These are phyloP conservation scores for Cherax quadricarinatus DNA, from an alignment of 1,140 invertebrate species.

Conservation along the genomic window DNA sequence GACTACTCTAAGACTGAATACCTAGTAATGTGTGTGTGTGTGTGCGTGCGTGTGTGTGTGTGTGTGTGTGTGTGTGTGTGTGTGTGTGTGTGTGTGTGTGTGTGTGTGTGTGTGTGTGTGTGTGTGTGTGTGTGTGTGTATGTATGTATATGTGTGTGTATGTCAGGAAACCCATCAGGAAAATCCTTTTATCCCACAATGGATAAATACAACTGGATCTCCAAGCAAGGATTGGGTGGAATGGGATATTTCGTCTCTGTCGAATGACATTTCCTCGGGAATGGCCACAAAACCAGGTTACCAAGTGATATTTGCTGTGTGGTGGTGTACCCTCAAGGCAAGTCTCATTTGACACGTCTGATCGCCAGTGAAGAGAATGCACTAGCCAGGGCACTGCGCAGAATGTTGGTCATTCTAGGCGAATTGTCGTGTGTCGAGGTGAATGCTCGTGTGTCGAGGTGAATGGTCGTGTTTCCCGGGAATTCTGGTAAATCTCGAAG, in stretches of 20 bases:
- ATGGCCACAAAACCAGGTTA: not conserved
- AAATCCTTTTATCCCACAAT: not conserved
- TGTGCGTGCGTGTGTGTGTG: no score
- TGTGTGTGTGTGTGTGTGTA: not conserved
- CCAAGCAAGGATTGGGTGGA: not conserved
- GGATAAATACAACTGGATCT: not conserved
- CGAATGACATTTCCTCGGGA: not conserved
- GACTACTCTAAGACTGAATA: not conserved
- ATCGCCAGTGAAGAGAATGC: not conserved
- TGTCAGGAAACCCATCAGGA: not conserved
- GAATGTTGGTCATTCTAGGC: no score
- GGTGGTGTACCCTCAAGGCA: not conserved
- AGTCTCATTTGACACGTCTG: not conserved
- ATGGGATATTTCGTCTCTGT: not conserved
- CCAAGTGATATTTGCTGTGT: not conserved
- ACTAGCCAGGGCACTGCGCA: no score
- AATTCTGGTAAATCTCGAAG: no score
- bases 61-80: no score
- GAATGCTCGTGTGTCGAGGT: no score
- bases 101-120: no score
- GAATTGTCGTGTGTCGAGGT: no score
- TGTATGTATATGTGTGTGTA: not conserved
- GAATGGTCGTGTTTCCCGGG: no score
- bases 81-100: no score
- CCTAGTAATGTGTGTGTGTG: not conserved